These are phyloP conservation scores for Dioctria rufipes DNA, from an alignment of 2,888 invertebrate genomes.

Conservation along the genomic window DNA sequence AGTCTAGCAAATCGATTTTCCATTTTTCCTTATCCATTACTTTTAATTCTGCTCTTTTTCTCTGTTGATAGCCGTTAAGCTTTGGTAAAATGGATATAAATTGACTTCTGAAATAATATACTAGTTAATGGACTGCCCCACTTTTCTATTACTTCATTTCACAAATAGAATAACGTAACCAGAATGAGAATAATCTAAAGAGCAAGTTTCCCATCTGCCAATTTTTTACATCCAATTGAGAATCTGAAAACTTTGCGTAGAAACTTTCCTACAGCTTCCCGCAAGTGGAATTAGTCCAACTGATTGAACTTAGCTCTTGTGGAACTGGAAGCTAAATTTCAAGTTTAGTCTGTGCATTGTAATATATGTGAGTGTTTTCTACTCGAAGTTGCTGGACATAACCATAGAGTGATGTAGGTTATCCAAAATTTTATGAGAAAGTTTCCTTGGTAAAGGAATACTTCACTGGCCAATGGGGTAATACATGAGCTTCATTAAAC, in stretches of 20 bases:
- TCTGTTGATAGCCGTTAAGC: conserved; percentile 39
- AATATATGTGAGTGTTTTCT: conserved; percentile 7
- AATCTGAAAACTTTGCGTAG: conserved; percentile 34
- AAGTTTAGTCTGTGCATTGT: conserved; percentile 25
- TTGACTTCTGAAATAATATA: conserved; percentile 44
- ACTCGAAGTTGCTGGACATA: neutral
- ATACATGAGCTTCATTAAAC: conserved; percentile 32
- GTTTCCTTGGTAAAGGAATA: neutral
- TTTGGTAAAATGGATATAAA: conserved; percentile 43
- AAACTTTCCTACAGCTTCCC: conserved; percentile 14
- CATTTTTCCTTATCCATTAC: conserved; percentile 46
- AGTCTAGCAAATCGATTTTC: conserved; percentile 39
- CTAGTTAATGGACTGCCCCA: conserved; percentile 48
- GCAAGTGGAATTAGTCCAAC: conserved; percentile 25
- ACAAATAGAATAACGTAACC: conserved; percentile 3
- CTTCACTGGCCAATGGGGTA: neutral
- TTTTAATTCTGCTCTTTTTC: conserved; percentile 35
- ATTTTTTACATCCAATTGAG: conserved; percentile 33
- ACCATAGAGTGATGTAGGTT: neutral
- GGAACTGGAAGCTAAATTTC: conserved; percentile 33
- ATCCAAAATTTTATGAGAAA: conserved; percentile 34
- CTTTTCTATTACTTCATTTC: conserved; percentile 45
- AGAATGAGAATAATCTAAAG: conserved; percentile 35
- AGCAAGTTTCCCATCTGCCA: conserved; percentile 38
- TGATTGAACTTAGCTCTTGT: conserved; percentile 29